Percentiles rank a stretch among this genome's conserved stretches.
Evolutionary conservation across 2,888 invertebrate genomes (phyloP).

Genomic region (Hydroisotoma schaefferi): DNA sequence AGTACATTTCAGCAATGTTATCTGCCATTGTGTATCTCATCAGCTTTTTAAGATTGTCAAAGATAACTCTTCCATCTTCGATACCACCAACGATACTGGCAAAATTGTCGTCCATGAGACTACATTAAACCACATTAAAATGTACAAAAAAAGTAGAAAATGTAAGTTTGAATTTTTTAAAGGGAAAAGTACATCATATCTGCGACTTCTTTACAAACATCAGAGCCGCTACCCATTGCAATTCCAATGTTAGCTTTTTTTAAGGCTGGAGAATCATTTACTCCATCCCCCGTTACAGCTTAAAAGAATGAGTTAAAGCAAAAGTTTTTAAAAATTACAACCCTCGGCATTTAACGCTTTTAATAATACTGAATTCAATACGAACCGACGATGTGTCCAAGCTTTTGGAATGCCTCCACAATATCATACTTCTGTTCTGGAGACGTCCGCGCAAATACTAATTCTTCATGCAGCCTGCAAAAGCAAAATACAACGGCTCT

Average conservation of each 20-base stretch:
- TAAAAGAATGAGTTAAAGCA: background rate
- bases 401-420: slow-evolving; percentile 2
- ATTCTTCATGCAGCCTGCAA: slow-evolving; percentile 2
- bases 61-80: background rate
- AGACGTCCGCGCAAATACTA: slow-evolving; percentile 7
- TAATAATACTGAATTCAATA: background rate
- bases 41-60: slow-evolving; percentile 18
- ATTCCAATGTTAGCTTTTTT: slow-evolving; percentile 21
- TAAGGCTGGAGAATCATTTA: slow-evolving; percentile 18
- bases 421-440: slow-evolving; percentile 13
- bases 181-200: too few relatives aligned
- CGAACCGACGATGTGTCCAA: slow-evolving; percentile 10
- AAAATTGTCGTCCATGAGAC: slow-evolving; percentile 5
- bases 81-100: slow-evolving; percentile 4
- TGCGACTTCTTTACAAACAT: slow-evolving; percentile 6
- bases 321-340: background rate
- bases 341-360: background rate
- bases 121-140: too few relatives aligned
- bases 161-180: too few relatives aligned
- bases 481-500: background rate
- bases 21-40: slow-evolving; percentile 28
- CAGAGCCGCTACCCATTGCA: slow-evolving; percentile 13
- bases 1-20: slow-evolving; percentile 34
- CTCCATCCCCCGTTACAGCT: slow-evolving; percentile 19
- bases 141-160: too few relatives aligned